Percentiles rank a stretch among this genome's conserved stretches.
These are phyloP conservation scores for Smutsia gigantea DNA, from an alignment of 2,797 vertebrate species.

Conservation along the genomic window DNA sequence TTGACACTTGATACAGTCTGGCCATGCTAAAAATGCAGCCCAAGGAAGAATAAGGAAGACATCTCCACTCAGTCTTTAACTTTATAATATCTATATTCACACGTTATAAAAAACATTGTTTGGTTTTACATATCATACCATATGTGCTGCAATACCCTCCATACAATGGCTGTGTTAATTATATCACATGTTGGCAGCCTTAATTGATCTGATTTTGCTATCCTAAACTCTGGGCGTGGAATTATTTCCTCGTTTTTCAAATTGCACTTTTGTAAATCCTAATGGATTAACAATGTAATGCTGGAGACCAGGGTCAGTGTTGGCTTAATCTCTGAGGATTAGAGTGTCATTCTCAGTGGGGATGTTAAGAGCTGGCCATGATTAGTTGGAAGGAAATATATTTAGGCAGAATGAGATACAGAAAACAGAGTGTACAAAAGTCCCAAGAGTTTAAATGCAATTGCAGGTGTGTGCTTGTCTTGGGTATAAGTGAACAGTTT, in stretches of 20 bases:
- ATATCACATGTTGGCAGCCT: constrained; percentile 75
- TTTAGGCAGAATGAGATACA: not conserved
- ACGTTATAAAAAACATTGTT: constrained; percentile 74
- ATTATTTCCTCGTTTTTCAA: constrained; percentile 64
- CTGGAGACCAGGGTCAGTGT: constrained; percentile 30
- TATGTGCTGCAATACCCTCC: constrained; percentile 75
- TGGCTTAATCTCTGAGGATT: constrained; percentile 68
- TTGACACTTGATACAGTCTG: constrained; percentile 72
- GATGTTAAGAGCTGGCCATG: constrained; percentile 6
- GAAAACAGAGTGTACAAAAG: not conserved
- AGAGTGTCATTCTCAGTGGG: constrained; percentile 58
- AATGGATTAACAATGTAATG: constrained; percentile 71
- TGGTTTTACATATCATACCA: constrained; percentile 76
- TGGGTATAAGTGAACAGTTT: not conserved
- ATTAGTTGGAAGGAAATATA: not conserved
- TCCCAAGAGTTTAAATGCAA: constrained; percentile 7
- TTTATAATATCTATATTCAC: constrained; percentile 67
- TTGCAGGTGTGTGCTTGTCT: not conserved
- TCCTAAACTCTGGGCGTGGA: constrained; percentile 66
- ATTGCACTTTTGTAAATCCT: constrained; percentile 71
- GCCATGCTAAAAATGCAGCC: constrained; percentile 52
- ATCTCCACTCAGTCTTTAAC: constrained; percentile 62
- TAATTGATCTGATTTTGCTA: constrained; percentile 72
- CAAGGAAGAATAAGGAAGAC: constrained; percentile 63
- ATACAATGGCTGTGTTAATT: constrained; percentile 81